Evolutionary conservation across 2,888 invertebrate species (phyloP).

Genomic region (Amphipyra berbera): DNA sequence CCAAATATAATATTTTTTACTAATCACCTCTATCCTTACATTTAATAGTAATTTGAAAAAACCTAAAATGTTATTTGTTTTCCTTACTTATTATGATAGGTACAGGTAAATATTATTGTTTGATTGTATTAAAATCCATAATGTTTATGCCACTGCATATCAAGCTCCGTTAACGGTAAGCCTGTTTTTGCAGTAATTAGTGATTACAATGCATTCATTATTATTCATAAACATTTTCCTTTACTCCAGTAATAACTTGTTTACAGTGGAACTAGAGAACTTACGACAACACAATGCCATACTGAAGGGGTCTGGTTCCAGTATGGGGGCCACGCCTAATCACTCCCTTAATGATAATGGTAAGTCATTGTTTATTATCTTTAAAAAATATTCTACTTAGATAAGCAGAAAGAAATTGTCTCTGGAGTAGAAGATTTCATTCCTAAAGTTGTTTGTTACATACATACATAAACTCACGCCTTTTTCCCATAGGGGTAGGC

Average conservation of each 20-base stretch:
- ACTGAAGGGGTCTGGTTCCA: slow-evolving; percentile 83
- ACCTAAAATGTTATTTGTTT: too few species aligned
- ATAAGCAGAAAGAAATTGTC: too few species aligned
- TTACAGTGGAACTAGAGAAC: slow-evolving; percentile 90
- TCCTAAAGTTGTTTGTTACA: too few species aligned
- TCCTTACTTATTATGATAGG: background rate
- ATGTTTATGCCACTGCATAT: slow-evolving; percentile 24
- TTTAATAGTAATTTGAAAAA: too few species aligned
- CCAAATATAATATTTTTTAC: too few species aligned
- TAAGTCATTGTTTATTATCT: slow-evolving; percentile 50
- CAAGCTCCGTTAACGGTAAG: slow-evolving; percentile 37
- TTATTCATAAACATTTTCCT: slow-evolving; percentile 44
- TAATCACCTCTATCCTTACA: too few species aligned
- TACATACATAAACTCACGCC: too few species aligned
- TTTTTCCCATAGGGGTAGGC: too few species aligned
- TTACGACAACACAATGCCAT: slow-evolving; percentile 89
- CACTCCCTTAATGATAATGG: slow-evolving; percentile 76
- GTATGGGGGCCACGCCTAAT: slow-evolving; percentile 74
- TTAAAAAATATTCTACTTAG: too few species aligned
- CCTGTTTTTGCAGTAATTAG: slow-evolving; percentile 42
- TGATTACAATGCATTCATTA: slow-evolving; percentile 31
- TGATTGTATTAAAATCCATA: slow-evolving; percentile 20
- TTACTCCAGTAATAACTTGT: slow-evolving; percentile 43
- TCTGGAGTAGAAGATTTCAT: too few species aligned
- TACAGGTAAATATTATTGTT: background rate